Conservation (phyloP, 1,140 invertebrate genomes). For the Drosophila parvula region DNA sequence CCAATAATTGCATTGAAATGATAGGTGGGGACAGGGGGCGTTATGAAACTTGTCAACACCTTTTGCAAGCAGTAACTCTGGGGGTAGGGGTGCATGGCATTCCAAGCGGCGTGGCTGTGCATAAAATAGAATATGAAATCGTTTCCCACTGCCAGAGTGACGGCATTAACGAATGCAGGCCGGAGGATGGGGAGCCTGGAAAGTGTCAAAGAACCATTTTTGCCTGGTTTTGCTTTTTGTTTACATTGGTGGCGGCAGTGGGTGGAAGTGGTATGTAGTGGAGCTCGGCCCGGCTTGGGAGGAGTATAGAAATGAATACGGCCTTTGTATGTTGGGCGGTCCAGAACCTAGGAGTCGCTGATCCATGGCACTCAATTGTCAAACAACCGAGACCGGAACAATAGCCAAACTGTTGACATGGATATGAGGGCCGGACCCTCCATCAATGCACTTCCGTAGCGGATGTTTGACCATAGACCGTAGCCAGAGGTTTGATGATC, state of each 20-base stretch:
- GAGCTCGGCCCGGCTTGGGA: slow-evolving; percentile 11
- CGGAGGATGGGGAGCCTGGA: slow-evolving; percentile 8
- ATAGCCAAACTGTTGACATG: slow-evolving; percentile 62
- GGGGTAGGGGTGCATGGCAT: background rate
- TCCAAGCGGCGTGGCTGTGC: slow-evolving; percentile 42
- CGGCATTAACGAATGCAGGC: slow-evolving; percentile 18
- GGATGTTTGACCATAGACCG: slow-evolving; percentile 36
- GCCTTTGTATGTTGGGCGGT: slow-evolving; percentile 49
- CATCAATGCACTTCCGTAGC: slow-evolving; percentile 40
- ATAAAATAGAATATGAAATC: slow-evolving; percentile 67
- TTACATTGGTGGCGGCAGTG: slow-evolving; percentile 33
- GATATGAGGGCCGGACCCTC: slow-evolving; percentile 42
- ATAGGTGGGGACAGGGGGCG: background rate
- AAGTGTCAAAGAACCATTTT: slow-evolving; percentile 78
- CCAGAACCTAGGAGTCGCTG: slow-evolving; percentile 56
- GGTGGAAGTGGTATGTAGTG: slow-evolving; percentile 38
- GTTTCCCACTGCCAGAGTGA: slow-evolving; percentile 48
- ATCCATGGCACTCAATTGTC: slow-evolving; percentile 76
- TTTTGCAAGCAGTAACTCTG: slow-evolving; percentile 18
- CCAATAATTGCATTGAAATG: slow-evolving; percentile 29
- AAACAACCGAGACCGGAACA: slow-evolving; percentile 51
- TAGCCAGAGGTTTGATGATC: slow-evolving; percentile 10
- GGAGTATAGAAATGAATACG: slow-evolving; percentile 33
- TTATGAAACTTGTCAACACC: slow-evolving; percentile 28
- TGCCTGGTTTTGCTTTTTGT: slow-evolving; percentile 56